Evolutionary conservation across 2,888 invertebrate genomes (phyloP).

Genomic region (Ornithoptera alexandrae): DNA sequence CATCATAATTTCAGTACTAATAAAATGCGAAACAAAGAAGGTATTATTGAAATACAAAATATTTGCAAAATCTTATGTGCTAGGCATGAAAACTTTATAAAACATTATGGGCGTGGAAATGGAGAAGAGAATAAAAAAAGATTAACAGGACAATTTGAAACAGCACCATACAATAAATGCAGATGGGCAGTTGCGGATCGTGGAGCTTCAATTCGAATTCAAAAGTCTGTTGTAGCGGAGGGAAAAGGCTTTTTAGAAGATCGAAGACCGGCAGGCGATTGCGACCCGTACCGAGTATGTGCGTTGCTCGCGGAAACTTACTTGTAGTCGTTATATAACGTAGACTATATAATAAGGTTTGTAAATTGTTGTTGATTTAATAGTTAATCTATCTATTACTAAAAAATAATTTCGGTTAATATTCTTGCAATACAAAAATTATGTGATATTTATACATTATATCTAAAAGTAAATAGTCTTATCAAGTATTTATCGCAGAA

Average conservation of each 20-base stretch:
- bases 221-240: constrained; percentile 90
- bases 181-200: constrained; percentile 93
- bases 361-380: no score
- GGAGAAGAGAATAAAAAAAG: constrained; percentile 95
- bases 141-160: constrained; percentile 96
- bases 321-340: constrained; percentile 26
- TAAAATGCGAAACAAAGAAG: constrained; percentile 89
- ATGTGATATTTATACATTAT: no score
- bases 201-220: constrained; percentile 94
- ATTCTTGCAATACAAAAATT: no score
- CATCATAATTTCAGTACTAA: constrained; percentile 95
- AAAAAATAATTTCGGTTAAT: no score
- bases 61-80: constrained; percentile 87
- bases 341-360: no score
- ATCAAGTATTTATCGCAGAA: no score
- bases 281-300: constrained; percentile 88
- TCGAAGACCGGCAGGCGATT: constrained; percentile 93
- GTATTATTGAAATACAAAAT: constrained; percentile 87
- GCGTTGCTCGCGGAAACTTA: constrained; percentile 71
- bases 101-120: constrained; percentile 92
- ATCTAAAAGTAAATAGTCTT: no score
- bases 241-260: constrained; percentile 97
- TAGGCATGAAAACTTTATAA: constrained; percentile 85
- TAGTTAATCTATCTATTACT: no score
- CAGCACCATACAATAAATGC: constrained; percentile 95